Percentiles rank a stretch among this genome's conserved stretches.
These are phyloP conservation scores for Cybosia mesomella DNA, from an alignment of 2,888 invertebrate genomes.

Conservation along the genomic window DNA sequence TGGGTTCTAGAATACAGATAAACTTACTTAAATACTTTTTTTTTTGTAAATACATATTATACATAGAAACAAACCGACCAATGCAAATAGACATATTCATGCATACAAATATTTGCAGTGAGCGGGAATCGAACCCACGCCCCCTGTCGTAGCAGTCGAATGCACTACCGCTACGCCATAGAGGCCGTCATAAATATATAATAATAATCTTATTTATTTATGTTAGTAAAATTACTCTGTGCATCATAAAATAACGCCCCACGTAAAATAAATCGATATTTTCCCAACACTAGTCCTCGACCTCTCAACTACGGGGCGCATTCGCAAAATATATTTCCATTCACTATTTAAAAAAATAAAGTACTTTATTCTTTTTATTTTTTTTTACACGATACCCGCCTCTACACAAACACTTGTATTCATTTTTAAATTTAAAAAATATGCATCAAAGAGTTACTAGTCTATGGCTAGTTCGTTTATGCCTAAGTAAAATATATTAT, in stretches of 20 bases:
- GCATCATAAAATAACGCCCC: neutral
- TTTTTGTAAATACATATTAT: too few relatives aligned
- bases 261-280: neutral
- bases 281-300: constrained; percentile 41
- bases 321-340: constrained; percentile 60
- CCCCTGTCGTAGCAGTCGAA: too few relatives aligned
- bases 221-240: too few relatives aligned
- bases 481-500: neutral
- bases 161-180: too few relatives aligned
- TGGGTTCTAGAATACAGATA: too few relatives aligned
- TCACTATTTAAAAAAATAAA: constrained; percentile 55
- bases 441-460: constrained; percentile 40
- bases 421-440: constrained; percentile 41
- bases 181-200: too few relatives aligned
- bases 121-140: too few relatives aligned
- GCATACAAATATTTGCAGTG: too few relatives aligned
- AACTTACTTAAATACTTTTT: too few relatives aligned
- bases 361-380: constrained; percentile 42
- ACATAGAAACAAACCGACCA: too few relatives aligned
- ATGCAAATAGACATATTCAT: too few relatives aligned
- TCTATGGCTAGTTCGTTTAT: neutral
- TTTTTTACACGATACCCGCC: constrained; percentile 45
- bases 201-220: too few relatives aligned
- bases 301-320: constrained; percentile 49
- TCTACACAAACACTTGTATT: constrained; percentile 47